phyloP scores from a whole-genome alignment of 1,140 invertebrate genomes.

The Atta colombica region DNA sequence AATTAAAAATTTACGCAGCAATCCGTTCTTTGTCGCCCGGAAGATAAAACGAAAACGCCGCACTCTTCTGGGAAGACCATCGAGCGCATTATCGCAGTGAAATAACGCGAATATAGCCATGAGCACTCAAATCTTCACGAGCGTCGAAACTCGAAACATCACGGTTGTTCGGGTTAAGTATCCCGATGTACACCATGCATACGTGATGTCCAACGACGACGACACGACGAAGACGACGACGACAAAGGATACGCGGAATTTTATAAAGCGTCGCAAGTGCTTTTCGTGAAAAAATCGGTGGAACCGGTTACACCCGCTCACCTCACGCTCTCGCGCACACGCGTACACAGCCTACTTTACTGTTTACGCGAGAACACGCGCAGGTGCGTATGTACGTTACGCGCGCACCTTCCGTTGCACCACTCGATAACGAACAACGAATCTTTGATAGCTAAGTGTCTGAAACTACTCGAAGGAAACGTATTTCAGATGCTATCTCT shows the following conservation, averaged over 20 bases:
- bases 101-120: constrained; percentile 13
- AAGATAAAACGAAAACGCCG: neutral
- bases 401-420: neutral
- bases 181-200: neutral
- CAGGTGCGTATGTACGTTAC: constrained; percentile 59
- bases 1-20: neutral
- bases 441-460: neutral
- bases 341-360: constrained; percentile 55
- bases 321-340: constrained; percentile 62
- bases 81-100: neutral
- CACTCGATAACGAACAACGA: constrained; percentile 8
- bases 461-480: neutral
- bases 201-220: constrained; percentile 32
- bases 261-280: constrained; percentile 74
- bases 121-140: neutral
- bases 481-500: neutral
- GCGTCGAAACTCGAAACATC: constrained; percentile 12
- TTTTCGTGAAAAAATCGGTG: constrained; percentile 79
- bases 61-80: neutral
- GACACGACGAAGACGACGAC: constrained; percentile 50
- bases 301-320: constrained; percentile 77
- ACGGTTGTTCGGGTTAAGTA: constrained; percentile 1
- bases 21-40: neutral
- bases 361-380: constrained; percentile 68
- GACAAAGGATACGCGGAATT: constrained; percentile 75